Base-by-base conservation (phyloP, 2,888 invertebrate genomes). In the Poecilobothrus nobilitatus region DNA sequence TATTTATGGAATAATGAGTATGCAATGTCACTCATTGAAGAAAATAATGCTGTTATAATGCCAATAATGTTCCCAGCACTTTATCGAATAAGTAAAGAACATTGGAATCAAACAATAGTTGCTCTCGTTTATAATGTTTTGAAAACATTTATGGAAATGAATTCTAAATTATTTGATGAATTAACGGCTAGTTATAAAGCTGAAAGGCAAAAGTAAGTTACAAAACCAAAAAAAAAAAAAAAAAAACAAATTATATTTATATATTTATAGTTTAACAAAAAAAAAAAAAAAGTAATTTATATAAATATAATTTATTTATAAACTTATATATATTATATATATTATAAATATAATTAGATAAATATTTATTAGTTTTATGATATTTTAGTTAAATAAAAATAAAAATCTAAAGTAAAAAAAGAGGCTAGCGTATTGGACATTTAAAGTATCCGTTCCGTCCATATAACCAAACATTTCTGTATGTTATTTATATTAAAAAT, bases 1-100 rank as follows among this genome's bases (percentile, higher is more conserved):
- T 95, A 94, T 85, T 93, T 92, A 84, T 95, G 95, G 95, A 95
- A 95, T 86, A 95, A 95, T 84, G 95, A 95, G 85, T 95, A 95
- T 84, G 92, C 95, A 79, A 90, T 95, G 89, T 93, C 92, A 78
- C 85, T 95, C 80, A 94, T 95, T 84, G 94, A 94, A 83, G 95
- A 95, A 82, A 95, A 95, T 83, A 93, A 92, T 81, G 88, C 89
- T 79, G 90, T 91, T 78, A 94, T 95, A 80, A 92, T 95, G 90
- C 95, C 94, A 77, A 94, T 95, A 76, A 94, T 95, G 94, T 95
- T 95, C 84, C 95, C 95, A 75, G 93, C 95, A 76, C 85, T 95
- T 76, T 95, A 95, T 84, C 91, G 92, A 81, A 93, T 93, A 81
- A 92, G 92, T 82, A 94, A 95, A 85, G 94, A 95, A 82, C 95